A percentile compares a stretch with the other conserved stretches of the same genome.
Evolutionary conservation across 1,140 invertebrate species (phyloP).

Genomic region (Macrobrachium rosenbergii): DNA sequence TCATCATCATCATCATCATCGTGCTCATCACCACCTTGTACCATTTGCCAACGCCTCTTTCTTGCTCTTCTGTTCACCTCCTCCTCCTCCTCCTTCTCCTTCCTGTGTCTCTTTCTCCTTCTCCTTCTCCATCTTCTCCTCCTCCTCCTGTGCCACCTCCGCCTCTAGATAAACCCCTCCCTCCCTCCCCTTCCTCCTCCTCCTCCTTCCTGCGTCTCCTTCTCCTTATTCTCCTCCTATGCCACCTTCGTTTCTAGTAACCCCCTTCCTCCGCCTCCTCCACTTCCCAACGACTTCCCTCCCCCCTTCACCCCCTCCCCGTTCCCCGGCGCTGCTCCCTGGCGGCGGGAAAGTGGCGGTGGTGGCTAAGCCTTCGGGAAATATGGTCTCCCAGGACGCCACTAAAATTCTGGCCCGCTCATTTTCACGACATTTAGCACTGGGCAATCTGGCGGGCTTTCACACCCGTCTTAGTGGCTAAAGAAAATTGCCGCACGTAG

Average conservation of each 20-base stretch:
- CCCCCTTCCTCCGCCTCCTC: too few species aligned
- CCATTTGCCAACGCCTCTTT: neutral
- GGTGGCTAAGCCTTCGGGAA: conserved; percentile 64
- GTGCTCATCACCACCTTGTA: neutral
- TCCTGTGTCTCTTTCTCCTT: too few species aligned
- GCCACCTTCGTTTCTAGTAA: too few species aligned
- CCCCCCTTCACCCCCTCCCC: neutral
- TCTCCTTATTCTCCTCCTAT: neutral
- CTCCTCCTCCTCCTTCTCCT: too few species aligned
- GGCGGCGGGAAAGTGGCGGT: conserved; percentile 49
- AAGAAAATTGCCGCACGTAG: conserved; percentile 64
- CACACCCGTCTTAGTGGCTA: conserved; percentile 67
- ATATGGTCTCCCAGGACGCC: conserved; percentile 64
- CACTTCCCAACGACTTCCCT: neutral
- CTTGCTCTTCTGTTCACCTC: neutral
- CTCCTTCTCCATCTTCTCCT: neutral
- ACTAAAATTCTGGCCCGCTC: conserved; percentile 66
- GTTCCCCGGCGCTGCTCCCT: neutral
- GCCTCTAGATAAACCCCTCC: too few species aligned
- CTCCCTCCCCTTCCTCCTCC: too few species aligned
- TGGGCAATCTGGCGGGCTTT: conserved; percentile 67
- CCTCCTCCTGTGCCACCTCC: neutral
- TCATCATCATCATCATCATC: conserved; percentile 29
- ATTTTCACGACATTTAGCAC: conserved; percentile 67
- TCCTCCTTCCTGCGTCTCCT: too few species aligned